Evolutionary conservation across 2,797 vertebrate species (phyloP).

Genomic region (Phalanger gymnotis): DNA sequence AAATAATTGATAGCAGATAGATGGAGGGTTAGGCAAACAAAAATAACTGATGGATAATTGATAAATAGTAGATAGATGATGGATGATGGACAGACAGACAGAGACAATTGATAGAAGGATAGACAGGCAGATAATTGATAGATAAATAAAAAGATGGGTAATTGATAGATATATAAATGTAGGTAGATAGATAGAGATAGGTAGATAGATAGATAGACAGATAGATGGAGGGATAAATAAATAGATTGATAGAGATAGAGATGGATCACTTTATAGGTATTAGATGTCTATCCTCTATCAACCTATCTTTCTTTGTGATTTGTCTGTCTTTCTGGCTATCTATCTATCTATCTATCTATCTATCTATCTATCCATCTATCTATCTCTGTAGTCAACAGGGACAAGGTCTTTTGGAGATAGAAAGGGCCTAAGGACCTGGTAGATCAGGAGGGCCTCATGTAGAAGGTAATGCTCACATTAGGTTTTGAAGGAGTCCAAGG

Average conservation of each 20-base stretch:
- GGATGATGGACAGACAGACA: too few species aligned
- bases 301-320: not conserved
- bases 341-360: not conserved
- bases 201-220: not conserved
- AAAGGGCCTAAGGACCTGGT: not conserved
- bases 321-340: too few species aligned
- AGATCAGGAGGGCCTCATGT: not conserved
- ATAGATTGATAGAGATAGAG: not conserved
- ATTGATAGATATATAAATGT: not conserved
- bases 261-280: not conserved
- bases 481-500: not conserved
- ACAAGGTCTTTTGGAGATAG: not conserved
- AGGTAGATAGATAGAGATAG: not conserved
- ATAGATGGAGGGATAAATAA: not conserved
- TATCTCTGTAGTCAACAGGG: not conserved
- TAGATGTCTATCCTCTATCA: not conserved
- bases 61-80: too few species aligned
- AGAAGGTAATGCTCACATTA: not conserved
- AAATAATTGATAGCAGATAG: too few species aligned
- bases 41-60: too few species aligned
- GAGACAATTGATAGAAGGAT: not conserved
- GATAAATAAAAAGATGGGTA: not conserved
- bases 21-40: too few species aligned
- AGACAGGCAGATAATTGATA: not conserved
- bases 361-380: not conserved